Evolutionary conservation across 2,888 invertebrate genomes (phyloP).

Genomic region (Pelosia muscerda): DNA sequence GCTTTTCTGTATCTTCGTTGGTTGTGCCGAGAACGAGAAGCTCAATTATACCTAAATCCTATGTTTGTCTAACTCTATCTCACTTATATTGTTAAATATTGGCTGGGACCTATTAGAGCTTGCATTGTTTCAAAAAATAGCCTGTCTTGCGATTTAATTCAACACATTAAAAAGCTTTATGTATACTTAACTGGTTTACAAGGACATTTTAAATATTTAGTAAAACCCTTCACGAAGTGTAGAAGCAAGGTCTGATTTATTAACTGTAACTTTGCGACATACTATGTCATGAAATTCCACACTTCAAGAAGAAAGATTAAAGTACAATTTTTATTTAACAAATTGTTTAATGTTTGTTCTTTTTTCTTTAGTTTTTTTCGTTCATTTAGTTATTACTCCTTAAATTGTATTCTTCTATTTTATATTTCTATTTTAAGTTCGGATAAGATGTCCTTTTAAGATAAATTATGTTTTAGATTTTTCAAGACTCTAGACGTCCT

Average conservation of each 20-base stretch:
- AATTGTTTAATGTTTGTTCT: too few relatives aligned
- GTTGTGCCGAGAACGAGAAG: neutral
- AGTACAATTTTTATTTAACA: neutral
- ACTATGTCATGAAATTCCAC: neutral
- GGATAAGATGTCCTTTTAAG: neutral
- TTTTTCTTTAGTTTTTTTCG: neutral
- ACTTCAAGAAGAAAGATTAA: neutral
- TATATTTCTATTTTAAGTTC: too few relatives aligned
- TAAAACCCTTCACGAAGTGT: constrained; percentile 35
- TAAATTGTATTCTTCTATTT: neutral
- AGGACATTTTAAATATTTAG: constrained; percentile 37
- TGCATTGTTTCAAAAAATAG: neutral
- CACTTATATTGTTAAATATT: too few relatives aligned
- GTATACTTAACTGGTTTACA: constrained; percentile 29
- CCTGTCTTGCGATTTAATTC: constrained; percentile 8
- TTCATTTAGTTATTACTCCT: neutral
- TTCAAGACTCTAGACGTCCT: neutral
- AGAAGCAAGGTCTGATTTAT: constrained; percentile 34
- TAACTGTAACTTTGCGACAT: constrained; percentile 7
- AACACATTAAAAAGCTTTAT: neutral
- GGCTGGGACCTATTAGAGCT: neutral
- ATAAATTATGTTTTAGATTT: neutral
- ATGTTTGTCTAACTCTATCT: neutral
- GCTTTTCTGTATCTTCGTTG: neutral
- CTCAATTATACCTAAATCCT: neutral